Evolutionary conservation across 2,113 vertebrate species (phyloP), one percentile per base, ranked within the genome.

Genomic region (Hippocampus barbouri): DNA sequence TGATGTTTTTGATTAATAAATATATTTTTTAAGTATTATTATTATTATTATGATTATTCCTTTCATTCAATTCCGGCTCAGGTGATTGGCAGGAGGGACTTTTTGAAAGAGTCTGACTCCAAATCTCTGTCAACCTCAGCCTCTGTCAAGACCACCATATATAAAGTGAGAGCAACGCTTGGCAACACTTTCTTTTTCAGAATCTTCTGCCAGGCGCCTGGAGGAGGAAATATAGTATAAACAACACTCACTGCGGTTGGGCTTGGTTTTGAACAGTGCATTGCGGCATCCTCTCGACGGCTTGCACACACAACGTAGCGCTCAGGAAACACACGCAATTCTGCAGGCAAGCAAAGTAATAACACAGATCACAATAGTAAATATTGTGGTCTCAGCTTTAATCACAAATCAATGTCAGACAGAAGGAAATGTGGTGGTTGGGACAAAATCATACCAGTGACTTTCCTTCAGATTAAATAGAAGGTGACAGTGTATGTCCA

Each of bases 261-360:
- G 83, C 70, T 90, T 79, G 85, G 89, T 83, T 83, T 92, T 80
- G 83, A 71, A 86, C 83, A 88, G 83, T 77, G 76, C 70, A 84
- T 89, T 75, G 69, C 81, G 88, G 79, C 78, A 74, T 83, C 90
- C 81, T 93, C 91, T 72, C 91, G 91, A 79, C 90, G 91, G 90
- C 90, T 94, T 88, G 94, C 92, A 89, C 92, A 96, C 85, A 98
- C 94, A 18, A 97, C 92, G 81, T 94, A 95, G 78, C 92, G 94
- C 47, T 97, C 95, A 56, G 97, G 96, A 90, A 97, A 97, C 76
- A 97, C 86, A 81, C 89, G 89, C 70, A 98, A 87, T 14, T 95
- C 96, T 98, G 81, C 70, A 77, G 70, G 72, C 73, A 73, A 72
- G 71, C 63, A 69, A 79, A 51, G 68, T 83, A 79, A 84, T 86